A percentile compares a stretch with the other conserved stretches of the same genome.
phyloP scores from a whole-genome alignment of 2,797 vertebrate species.

The Pterois miles region DNA sequence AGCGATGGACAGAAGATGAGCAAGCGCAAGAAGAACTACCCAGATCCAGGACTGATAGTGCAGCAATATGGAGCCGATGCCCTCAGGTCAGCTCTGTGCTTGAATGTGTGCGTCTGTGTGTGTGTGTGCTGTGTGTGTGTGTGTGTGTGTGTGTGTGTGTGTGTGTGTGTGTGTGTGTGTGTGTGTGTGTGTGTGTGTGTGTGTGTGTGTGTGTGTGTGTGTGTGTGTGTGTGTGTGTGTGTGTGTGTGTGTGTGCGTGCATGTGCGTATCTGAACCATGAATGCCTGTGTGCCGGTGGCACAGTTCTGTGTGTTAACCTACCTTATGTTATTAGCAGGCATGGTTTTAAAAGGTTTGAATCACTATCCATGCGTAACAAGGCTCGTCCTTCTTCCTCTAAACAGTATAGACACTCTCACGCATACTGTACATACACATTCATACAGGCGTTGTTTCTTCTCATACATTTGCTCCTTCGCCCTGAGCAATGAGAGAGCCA shows the following conservation, averaged over 20 bases:
- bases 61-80: conserved; percentile 94
- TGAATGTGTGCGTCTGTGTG: conserved; percentile 34
- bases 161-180: too few relatives aligned
- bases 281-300: conserved; percentile 45
- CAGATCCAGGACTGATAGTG: conserved; percentile 90
- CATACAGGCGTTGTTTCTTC: conserved; percentile 27
- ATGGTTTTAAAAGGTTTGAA: conserved; percentile 45
- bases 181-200: conserved; percentile 8
- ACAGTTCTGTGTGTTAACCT: conserved; percentile 18
- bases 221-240: too few relatives aligned
- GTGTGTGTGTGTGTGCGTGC: too few relatives aligned
- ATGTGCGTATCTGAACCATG: conserved; percentile 39
- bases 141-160: too few relatives aligned
- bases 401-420: conserved; percentile 16
- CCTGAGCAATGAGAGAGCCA: conserved; percentile 50
- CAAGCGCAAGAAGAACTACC: conserved; percentile 99
- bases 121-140: too few relatives aligned
- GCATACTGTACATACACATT: conserved; percentile 23
- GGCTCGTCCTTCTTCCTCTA: conserved; percentile 16
- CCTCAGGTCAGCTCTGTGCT: conserved; percentile 86
- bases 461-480: conserved; percentile 60
- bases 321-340: conserved; percentile 44
- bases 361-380: conserved; percentile 6
- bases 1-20: conserved; percentile 99
- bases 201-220: too few relatives aligned